phyloP scores from a whole-genome alignment of 2,797 vertebrate species.

The Borostomias antarcticus region DNA sequence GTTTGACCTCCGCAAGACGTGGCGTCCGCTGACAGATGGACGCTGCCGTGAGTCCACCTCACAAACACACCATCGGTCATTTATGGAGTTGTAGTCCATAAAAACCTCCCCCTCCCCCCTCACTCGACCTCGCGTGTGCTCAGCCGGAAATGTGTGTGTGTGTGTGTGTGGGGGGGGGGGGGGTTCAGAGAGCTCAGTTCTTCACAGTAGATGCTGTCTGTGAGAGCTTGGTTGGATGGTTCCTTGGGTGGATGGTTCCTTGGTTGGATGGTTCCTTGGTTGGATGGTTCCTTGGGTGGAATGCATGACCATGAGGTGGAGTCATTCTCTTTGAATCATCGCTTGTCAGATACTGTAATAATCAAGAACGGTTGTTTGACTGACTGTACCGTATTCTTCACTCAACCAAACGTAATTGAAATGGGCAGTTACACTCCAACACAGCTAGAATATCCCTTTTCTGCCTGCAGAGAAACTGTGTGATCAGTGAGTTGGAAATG shows the following conservation, averaged over 20 bases:
- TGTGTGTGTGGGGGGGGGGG: too few species aligned
- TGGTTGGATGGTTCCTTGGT: background rate
- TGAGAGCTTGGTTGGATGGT: conserved; percentile 20
- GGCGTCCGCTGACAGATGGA: conserved; percentile 28
- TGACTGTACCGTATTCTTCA: too few species aligned
- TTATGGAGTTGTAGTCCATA: conserved; percentile 15
- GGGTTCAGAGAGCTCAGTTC: conserved; percentile 26
- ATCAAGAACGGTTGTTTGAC: too few species aligned
- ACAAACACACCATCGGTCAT: conserved; percentile 3
- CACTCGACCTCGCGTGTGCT: conserved; percentile 22
- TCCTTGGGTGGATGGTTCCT: conserved; percentile 13
- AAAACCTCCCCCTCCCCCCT: background rate
- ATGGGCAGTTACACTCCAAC: too few species aligned
- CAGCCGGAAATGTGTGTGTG: conserved; percentile 15
- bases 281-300: background rate
- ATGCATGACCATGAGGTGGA: too few species aligned
- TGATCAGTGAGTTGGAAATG: too few species aligned
- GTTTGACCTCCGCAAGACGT: conserved; percentile 9
- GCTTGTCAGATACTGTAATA: too few species aligned
- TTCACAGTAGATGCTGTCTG: conserved; percentile 29
- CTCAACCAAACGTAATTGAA: too few species aligned
- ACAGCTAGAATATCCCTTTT: too few species aligned
- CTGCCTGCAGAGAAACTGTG: too few species aligned
- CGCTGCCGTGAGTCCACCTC: background rate
- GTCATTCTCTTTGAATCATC: too few species aligned